Evolutionary conservation across 2,113 vertebrate species (phyloP), one percentile per base, ranked within the genome.

Genomic region (Motacilla tschutschensis): DNA sequence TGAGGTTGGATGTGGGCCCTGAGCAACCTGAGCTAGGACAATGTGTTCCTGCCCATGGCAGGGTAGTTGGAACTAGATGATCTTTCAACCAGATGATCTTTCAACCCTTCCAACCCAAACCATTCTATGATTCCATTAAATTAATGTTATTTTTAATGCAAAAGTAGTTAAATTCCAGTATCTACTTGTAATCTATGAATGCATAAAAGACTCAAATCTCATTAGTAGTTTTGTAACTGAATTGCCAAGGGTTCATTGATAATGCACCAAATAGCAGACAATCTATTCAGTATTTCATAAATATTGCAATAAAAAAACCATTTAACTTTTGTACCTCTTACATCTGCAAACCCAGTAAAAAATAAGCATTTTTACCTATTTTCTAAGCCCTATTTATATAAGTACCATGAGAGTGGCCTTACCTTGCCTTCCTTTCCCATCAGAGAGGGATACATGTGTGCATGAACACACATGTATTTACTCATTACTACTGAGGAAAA

Each of bases 401-500:
- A 10, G 33, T 35, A 24, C 6, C 5, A 8, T 22, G 4, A n/a
- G 0, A 70, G 10, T 46, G 4, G 20, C 17, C 2, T 63, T 53
- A 1, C 21, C 22, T 55, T 36, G 9, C 17, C 16, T n/a, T 48
- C 5, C 9, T 26, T 40, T 16, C n/a, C 38, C 74, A 72, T 55
- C 36, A 60, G 33, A 79, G 59, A 73, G 3, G 2, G 3, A 28
- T 48, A 7, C 4, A 2, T 25, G 7, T 14, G 8, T 77, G 21
- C 24, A 10, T 48, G n/a, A 77, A 28, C 28, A 48, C 8, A 29
- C 4, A 10, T 12, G 4, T 31, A 29, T 75, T 76, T 90, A 38
- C 15, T 47, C 4, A 44, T n/a, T 66, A 33, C 6, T 47, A 7
- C 40, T 60, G 33, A 72, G 21, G 6, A 38, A 41, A 20, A 90